These are phyloP conservation scores for Allolobophora icterica DNA, from an alignment of 2,888 invertebrate genomes.

Conservation along the genomic window DNA sequence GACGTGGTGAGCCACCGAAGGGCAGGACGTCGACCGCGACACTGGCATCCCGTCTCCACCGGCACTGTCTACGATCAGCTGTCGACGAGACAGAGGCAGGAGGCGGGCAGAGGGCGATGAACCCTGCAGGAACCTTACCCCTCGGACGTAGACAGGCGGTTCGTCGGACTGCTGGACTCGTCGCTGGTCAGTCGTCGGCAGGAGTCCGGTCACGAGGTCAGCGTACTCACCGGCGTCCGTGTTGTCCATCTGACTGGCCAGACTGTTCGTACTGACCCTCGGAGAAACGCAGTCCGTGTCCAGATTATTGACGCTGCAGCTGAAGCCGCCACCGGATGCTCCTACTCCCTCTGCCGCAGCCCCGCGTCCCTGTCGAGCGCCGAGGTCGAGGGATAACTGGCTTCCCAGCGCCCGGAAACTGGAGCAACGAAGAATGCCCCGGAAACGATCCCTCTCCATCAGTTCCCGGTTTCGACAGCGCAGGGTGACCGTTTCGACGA, in stretches of 20 bases:
- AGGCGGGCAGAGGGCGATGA: background rate
- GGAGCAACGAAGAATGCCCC: conserved; percentile 13
- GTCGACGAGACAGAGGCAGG: background rate
- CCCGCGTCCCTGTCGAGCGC: background rate
- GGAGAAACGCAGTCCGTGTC: conserved; percentile 43
- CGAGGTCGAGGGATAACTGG: conserved; percentile 28
- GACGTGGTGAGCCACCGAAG: conserved; percentile 37
- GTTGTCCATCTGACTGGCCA: conserved; percentile 37
- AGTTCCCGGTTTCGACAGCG: background rate
- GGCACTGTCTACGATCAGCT: background rate
- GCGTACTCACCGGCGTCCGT: background rate
- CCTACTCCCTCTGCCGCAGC: background rate
- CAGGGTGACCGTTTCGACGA: background rate
- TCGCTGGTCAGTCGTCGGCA: background rate
- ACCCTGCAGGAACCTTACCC: background rate
- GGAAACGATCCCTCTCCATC: background rate
- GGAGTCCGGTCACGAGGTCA: background rate
- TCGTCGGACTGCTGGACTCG: background rate
- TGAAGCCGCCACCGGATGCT: conserved; percentile 27
- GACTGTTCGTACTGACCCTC: conserved; percentile 41
- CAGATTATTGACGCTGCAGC: conserved; percentile 40
- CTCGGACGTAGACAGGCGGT: conserved; percentile 21
- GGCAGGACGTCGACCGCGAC: conserved; percentile 41
- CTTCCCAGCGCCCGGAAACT: conserved; percentile 30
- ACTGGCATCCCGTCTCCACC: conserved; percentile 24